Percentiles rank a stretch among this genome's conserved stretches.
phyloP scores from a whole-genome alignment of 1,140 invertebrate genomes.

The Heliconius nattereri region DNA sequence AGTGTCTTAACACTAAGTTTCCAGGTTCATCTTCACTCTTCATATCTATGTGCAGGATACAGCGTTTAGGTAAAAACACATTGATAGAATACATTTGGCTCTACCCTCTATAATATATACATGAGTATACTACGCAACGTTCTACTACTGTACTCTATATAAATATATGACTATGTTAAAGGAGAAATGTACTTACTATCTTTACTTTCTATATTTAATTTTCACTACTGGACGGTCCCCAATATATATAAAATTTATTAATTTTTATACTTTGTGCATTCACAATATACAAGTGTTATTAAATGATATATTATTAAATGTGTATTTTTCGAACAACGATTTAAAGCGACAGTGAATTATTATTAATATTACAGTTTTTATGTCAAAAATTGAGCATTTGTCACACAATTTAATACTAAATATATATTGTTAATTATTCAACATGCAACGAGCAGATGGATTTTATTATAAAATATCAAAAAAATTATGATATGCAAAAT shows the following conservation, averaged over 20 bases:
- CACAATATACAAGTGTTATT: no score
- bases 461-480: neutral
- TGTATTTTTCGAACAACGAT: neutral
- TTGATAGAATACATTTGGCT: no score
- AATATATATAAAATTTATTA: neutral
- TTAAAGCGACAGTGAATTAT: conserved; percentile 1
- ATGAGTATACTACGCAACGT: neutral
- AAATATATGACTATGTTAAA: neutral
- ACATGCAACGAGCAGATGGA: neutral
- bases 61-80: no score
- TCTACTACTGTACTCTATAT: neutral
- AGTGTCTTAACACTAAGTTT: no score
- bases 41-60: no score
- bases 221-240: neutral
- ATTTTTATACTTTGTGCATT: neutral
- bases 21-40: no score
- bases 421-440: neutral
- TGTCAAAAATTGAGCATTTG: conserved; percentile 6
- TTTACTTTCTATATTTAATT: neutral
- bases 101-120: neutral
- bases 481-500: conserved; percentile 7
- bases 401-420: neutral
- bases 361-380: neutral
- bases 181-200: neutral
- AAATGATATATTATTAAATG: neutral